Percentiles rank a stretch among this genome's conserved stretches.
These are phyloP conservation scores for Pammene aurita DNA, from an alignment of 2,888 invertebrate species.

Conservation along the genomic window DNA sequence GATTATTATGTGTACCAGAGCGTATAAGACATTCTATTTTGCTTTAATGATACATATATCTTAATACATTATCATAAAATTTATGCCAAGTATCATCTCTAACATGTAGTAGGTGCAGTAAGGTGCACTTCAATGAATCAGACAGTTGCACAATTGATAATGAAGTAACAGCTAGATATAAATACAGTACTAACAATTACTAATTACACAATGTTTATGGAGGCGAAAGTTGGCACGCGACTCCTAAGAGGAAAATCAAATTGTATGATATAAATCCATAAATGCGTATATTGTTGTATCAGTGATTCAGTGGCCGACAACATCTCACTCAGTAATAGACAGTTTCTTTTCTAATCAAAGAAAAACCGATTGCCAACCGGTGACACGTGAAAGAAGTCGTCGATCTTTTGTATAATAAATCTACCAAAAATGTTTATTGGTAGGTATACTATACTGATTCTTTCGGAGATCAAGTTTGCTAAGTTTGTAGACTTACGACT, in stretches of 20 bases:
- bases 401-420: no score
- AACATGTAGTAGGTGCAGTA: conserved; percentile 9
- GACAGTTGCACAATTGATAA: conserved; percentile 33
- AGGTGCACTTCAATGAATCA: conserved; percentile 34
- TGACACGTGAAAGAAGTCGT: no score
- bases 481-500: conserved; percentile 49
- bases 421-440: neutral
- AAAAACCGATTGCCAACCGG: no score
- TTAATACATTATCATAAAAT: neutral
- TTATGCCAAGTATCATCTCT: neutral
- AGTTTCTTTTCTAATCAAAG: neutral
- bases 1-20: neutral
- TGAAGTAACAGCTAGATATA: conserved; percentile 33
- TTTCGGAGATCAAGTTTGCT: conserved; percentile 47
- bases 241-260: conserved; percentile 22
- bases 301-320: neutral
- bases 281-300: neutral
- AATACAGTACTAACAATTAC: conserved; percentile 31
- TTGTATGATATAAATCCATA: conserved; percentile 20
- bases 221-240: conserved; percentile 38
- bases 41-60: neutral
- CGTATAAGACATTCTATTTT: neutral
- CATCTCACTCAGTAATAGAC: neutral
- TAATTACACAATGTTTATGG: conserved; percentile 41
- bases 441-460: neutral